Base-by-base conservation (phyloP, 2,113 vertebrate genomes). In the Hemicordylus capensis region DNA sequence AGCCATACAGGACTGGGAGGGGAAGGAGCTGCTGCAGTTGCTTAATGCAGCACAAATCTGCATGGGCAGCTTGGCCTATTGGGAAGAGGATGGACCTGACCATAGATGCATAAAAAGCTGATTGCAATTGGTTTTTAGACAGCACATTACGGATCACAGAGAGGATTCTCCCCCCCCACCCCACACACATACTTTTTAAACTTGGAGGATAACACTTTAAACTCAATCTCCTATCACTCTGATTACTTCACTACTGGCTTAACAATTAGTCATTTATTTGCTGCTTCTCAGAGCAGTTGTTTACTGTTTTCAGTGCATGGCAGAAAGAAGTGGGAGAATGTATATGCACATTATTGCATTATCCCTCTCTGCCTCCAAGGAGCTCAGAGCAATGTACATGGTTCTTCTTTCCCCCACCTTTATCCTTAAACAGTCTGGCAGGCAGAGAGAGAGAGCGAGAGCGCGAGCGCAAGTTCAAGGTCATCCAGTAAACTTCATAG, bases 21-120 rank as follows among this genome's bases (percentile, higher is more conserved):
- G 64, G 76, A n/a, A 42, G 6, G 0, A 0, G 44, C 19, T 64
- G 37, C 31, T 0, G 0, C 44, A 20, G 48, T 69, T 5, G n/a
- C 56, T 87, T 28, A 1, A 19, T 72, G n/a, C 80, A 64, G 85
- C 56, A 6, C 0, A 20, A 77, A 1, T 0, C 0, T 1, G 4
- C 54, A 37, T 0, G 2, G 58, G 54, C 26, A 39, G 46, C 48
- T 34, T 67, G 85, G 83, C 44, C 6, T 9, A 54, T 12, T 64
- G 73, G 44, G 31, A 9, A 85, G 67, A 70, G 11, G 3, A 0
- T 56, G 1, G 31, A 0, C 9, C 37, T 69, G 3, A 39, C 6
- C 56, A 42, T 6, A 66, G 63, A 34, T 81, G 69, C 44, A 14
- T 48, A 48, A 37, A 22, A n/a, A n/a, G 14, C 24, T 39, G 72